Conservation (phyloP, 2,113 vertebrate species). For the Sinocyclocheilus grahami region DNA sequence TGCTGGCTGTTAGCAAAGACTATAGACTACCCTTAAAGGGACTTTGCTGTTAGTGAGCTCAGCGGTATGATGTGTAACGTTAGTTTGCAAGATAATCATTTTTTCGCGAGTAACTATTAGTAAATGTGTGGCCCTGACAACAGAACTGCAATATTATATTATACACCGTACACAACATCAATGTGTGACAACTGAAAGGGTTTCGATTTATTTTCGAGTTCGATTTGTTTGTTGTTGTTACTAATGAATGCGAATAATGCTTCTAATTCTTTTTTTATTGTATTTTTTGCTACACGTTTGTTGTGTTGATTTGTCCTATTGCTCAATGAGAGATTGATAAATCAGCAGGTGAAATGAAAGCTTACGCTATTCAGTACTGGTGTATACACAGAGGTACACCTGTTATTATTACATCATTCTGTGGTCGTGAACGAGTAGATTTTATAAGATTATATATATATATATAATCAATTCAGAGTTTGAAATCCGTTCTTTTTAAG, state of each 20-base stretch:
- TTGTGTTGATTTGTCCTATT: neutral
- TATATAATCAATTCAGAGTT: too few species aligned
- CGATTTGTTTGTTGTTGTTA: neutral
- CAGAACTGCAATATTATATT: neutral
- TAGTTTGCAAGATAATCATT: neutral
- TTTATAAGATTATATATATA: too few species aligned
- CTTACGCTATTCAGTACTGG: neutral
- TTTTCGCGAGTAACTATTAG: neutral
- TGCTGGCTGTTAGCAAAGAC: too few species aligned
- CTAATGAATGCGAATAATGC: too few species aligned
- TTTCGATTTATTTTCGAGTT: neutral
- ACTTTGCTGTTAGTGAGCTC: neutral
- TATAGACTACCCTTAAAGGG: too few species aligned
- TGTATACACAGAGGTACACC: neutral
- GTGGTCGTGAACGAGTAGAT: too few species aligned
- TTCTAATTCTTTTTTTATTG: neutral
- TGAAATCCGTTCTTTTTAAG: too few species aligned
- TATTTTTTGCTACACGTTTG: neutral
- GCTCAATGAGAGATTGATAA: neutral
- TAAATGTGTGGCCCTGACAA: too few species aligned
- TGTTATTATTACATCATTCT: too few species aligned
- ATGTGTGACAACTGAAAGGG: neutral
- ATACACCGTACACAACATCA: neutral
- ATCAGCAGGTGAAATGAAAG: neutral
- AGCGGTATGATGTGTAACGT: neutral